Evolutionary conservation across 2,797 vertebrate genomes (phyloP).

Genomic region (Aselliscus stoliczkanus): DNA sequence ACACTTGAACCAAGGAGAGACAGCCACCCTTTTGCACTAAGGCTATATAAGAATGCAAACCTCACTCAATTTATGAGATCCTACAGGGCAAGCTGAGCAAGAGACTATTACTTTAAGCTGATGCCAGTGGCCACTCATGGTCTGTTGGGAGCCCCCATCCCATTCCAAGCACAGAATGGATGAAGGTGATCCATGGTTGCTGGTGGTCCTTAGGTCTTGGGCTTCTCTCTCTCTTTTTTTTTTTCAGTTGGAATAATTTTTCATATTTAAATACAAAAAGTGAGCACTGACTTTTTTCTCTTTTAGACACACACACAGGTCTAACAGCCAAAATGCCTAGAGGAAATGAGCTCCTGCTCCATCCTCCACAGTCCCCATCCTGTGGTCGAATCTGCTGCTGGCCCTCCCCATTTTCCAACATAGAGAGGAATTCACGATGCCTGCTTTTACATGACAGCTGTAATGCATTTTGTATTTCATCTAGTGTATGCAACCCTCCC

Average conservation of each 20-base stretch:
- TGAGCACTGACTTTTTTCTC: constrained; percentile 54
- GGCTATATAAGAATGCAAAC: constrained; percentile 55
- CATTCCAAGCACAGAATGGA: constrained; percentile 36
- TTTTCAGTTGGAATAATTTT: constrained; percentile 80
- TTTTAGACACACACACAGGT: constrained; percentile 63
- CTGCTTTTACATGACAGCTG: background rate
- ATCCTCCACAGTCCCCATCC: background rate
- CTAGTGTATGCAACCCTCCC: background rate
- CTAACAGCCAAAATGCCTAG: constrained; percentile 31
- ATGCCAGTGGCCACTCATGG: background rate
- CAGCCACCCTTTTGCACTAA: constrained; percentile 16
- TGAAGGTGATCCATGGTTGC: constrained; percentile 65
- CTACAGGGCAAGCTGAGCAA: constrained; percentile 21
- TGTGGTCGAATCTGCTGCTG: background rate
- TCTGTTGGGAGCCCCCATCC: background rate
- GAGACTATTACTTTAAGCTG: constrained; percentile 20
- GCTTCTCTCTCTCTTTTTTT: too few species aligned
- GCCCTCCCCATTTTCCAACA: background rate
- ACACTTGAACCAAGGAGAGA: constrained; percentile 33
- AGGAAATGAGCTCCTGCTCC: background rate
- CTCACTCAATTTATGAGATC: constrained; percentile 55
- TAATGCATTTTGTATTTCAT: background rate
- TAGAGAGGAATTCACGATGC: background rate
- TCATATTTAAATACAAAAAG: constrained; percentile 84
- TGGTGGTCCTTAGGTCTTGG: constrained; percentile 26